Percentiles rank a stretch among this genome's conserved stretches.
Conservation (phyloP, 1,140 invertebrate species). For the Drosophila sturtevanti region DNA sequence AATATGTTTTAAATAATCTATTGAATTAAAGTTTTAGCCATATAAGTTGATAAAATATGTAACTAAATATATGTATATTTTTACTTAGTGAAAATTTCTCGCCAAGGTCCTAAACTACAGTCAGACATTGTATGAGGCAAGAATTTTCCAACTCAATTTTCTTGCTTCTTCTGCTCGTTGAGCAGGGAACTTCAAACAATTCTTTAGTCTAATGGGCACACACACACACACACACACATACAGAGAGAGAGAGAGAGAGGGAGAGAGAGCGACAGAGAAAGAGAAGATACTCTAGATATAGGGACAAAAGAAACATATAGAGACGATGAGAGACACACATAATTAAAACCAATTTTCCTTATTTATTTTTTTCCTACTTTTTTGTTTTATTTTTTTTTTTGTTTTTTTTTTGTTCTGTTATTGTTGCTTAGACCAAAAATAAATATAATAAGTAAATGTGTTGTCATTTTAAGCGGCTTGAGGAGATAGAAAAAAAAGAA, state of each 20-base stretch:
- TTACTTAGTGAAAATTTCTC: not conserved
- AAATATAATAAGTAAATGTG: constrained; percentile 70
- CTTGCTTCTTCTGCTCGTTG: constrained; percentile 12
- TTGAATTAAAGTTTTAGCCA: too few relatives aligned
- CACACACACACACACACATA: constrained; percentile 3
- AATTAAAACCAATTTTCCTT: constrained; percentile 64
- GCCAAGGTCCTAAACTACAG: not conserved
- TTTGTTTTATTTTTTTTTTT: not conserved
- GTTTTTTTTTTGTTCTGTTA: not conserved
- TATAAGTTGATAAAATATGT: too few relatives aligned
- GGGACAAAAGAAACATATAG: not conserved
- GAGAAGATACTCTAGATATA: not conserved
- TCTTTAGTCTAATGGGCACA: constrained; percentile 41
- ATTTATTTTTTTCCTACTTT: not conserved
- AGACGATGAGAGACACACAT: constrained; percentile 24
- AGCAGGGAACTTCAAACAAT: constrained; percentile 60
- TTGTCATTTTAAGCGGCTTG: constrained; percentile 66
- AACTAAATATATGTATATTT: too few relatives aligned
- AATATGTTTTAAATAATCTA: not conserved
- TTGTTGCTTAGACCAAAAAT: not conserved
- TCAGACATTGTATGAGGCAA: not conserved
- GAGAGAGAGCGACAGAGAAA: not conserved
- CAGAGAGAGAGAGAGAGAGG: not conserved
- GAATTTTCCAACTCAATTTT: not conserved
- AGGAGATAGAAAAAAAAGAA: constrained; percentile 26